Base-by-base conservation (phyloP, 2,797 vertebrate genomes). In the Paguma larvata region DNA sequence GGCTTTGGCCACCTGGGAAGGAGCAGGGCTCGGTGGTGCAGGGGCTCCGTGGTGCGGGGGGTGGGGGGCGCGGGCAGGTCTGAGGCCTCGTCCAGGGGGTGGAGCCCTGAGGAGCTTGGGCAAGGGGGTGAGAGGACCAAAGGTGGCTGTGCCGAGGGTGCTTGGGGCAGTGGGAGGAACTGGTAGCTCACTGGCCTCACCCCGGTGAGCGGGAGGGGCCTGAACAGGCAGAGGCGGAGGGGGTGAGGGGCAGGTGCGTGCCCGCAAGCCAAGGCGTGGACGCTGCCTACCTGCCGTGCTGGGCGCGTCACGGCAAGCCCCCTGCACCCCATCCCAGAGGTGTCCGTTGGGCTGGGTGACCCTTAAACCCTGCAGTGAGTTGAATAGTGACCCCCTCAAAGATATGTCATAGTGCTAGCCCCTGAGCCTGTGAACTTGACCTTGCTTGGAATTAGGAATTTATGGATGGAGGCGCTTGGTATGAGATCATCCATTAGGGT, bases 271-370 rank as follows among this genome's bases (percentile, higher is more conserved):
- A 9, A 18, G 51, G 85, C 18, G 70, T 18, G 70, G 23, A 8
- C 11, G 1, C 1, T 0, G 25, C 0, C 10, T 1, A 3, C n/a
- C 41, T 56, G 19, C 38, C 2, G 3, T 14, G 51, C 6, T 15
- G 23, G 53, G 6, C 27, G 56, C 32, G 10, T 23, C 18, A 5
- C 14, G 25, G 27, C 6, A 9, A 25, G 4, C 53, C 27, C 21
- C 72, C 25, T 3, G 5, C 44, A 15, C 11, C 19, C 65, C 1
- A n/a, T 21, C 70, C 53, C 14, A 3, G 7, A 51, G 30, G 30
- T 6, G 70, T 56, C 78, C 14, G 0, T 10, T 56, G 82, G 30
- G 25, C 41, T 48, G 46, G 30, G 15, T 6, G 44, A 41, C 32
- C 34, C 25, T 5, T 3, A 65, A 38, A 73, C 25, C 48, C 30